Evolutionary conservation across 2,888 invertebrate species (phyloP).

Genomic region (Cyclophora punctaria): DNA sequence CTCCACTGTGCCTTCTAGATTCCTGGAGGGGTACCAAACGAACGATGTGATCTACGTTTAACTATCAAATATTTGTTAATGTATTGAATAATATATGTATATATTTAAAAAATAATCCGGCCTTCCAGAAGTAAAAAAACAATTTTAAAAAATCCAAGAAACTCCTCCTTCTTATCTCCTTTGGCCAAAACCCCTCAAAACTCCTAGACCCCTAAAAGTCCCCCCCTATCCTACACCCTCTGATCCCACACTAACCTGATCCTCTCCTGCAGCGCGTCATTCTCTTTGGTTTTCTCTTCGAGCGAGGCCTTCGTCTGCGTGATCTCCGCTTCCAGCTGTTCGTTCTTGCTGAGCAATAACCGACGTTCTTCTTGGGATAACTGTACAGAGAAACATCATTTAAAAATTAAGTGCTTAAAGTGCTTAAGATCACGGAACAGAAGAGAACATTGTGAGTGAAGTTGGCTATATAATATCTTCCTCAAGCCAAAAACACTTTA

Average conservation of each 20-base stretch:
- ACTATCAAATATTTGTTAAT: too few species aligned
- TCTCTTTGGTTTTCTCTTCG: conserved; percentile 77
- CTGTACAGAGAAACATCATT: conserved; percentile 24
- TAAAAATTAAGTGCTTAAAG: too few species aligned
- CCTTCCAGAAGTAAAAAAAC: too few species aligned
- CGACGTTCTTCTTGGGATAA: conserved; percentile 88
- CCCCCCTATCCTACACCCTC: too few species aligned
- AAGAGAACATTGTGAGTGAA: too few species aligned
- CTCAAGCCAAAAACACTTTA: too few species aligned
- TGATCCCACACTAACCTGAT: conserved; percentile 56
- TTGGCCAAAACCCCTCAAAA: background rate
- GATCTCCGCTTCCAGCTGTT: conserved; percentile 83
- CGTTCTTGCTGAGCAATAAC: conserved; percentile 81
- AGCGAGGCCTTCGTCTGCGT: conserved; percentile 77
- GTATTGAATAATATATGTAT: too few species aligned
- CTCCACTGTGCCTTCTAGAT: conserved; percentile 82
- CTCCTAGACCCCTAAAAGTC: background rate
- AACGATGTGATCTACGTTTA: background rate
- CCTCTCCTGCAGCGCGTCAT: conserved; percentile 80
- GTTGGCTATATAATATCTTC: too few species aligned
- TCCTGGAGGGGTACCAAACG: conserved; percentile 22
- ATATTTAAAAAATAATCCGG: too few species aligned
- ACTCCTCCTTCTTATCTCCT: background rate
- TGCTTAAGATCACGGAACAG: too few species aligned
- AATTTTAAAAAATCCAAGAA: too few species aligned